phyloP scores from a whole-genome alignment of 2,113 vertebrate genomes.

The Sprattus sprattus region DNA sequence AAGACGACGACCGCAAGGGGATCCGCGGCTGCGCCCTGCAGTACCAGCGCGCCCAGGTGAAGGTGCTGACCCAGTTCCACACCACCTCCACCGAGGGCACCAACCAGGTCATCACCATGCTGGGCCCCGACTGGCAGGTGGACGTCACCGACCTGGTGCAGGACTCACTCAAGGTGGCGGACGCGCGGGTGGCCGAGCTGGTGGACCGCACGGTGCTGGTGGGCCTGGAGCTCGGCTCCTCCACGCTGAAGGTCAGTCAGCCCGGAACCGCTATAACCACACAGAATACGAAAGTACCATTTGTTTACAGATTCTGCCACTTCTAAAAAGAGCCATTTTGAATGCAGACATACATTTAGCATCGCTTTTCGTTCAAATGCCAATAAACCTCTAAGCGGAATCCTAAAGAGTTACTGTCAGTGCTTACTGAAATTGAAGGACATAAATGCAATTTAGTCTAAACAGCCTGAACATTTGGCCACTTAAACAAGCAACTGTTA shows the following conservation, averaged over 20 bases:
- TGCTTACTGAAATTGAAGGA: not conserved
- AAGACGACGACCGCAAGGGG: constrained; percentile 82
- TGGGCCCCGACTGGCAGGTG: constrained; percentile 96
- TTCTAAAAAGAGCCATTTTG: not conserved
- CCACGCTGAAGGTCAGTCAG: constrained; percentile 83
- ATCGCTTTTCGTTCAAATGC: not conserved
- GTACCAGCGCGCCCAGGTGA: constrained; percentile 89
- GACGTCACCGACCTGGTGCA: constrained; percentile 96
- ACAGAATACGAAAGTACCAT: not conserved
- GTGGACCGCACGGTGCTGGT: constrained; percentile 87
- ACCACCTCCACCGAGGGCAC: constrained; percentile 90
- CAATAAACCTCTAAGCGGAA: not conserved
- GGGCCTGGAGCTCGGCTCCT: constrained; percentile 87
- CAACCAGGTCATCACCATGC: constrained; percentile 94
- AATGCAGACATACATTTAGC: not conserved
- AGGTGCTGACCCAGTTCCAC: constrained; percentile 97
- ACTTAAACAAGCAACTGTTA: constrained; percentile 15
- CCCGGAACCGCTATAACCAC: no score
- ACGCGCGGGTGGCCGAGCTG: constrained; percentile 87
- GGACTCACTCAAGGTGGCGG: constrained; percentile 87
- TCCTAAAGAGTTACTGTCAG: not conserved
- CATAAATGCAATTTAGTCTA: constrained; percentile 11
- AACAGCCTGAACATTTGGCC: not conserved
- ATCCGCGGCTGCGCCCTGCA: constrained; percentile 92
- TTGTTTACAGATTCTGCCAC: not conserved